Evolutionary conservation across 1,140 invertebrate species (phyloP).

Genomic region (Tetramorium simillimum): DNA sequence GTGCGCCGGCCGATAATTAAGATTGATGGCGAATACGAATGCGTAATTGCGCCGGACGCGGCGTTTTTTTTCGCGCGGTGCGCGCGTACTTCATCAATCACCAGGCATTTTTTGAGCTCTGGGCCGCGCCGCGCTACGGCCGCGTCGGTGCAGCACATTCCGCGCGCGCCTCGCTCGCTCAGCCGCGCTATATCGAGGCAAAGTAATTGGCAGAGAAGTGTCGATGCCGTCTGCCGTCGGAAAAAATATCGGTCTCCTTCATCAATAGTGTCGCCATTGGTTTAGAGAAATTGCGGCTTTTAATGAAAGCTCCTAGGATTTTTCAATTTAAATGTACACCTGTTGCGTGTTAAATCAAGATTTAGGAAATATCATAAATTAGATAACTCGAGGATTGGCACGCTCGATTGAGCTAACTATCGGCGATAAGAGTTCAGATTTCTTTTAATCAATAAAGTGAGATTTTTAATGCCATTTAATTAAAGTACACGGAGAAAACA

Average conservation of each 20-base stretch:
- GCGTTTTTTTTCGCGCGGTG: slow-evolving; percentile 59
- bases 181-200: slow-evolving; percentile 16
- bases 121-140: not conserved
- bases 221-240: slow-evolving; percentile 2
- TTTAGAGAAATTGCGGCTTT: slow-evolving; percentile 4
- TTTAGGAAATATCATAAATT: not conserved
- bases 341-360: not conserved
- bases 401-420: not conserved
- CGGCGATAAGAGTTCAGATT: not conserved
- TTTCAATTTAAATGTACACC: not conserved
- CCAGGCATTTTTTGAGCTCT: slow-evolving; percentile 52
- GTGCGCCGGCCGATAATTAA: slow-evolving; percentile 68
- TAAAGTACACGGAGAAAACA: too few species aligned
- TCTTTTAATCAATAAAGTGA: not conserved
- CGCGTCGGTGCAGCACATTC: slow-evolving; percentile 60
- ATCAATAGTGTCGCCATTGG: not conserved
- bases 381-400: not conserved
- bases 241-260: slow-evolving; percentile 24
- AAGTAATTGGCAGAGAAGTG: slow-evolving; percentile 33
- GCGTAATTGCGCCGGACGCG: slow-evolving; percentile 72
- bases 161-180: slow-evolving; percentile 58
- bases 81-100: slow-evolving; percentile 73
- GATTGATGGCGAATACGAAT: slow-evolving; percentile 74
- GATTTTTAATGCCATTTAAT: not conserved
- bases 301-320: not conserved